phyloP scores from a whole-genome alignment of 2,113 vertebrate species.

The Synodontis membranacea region DNA sequence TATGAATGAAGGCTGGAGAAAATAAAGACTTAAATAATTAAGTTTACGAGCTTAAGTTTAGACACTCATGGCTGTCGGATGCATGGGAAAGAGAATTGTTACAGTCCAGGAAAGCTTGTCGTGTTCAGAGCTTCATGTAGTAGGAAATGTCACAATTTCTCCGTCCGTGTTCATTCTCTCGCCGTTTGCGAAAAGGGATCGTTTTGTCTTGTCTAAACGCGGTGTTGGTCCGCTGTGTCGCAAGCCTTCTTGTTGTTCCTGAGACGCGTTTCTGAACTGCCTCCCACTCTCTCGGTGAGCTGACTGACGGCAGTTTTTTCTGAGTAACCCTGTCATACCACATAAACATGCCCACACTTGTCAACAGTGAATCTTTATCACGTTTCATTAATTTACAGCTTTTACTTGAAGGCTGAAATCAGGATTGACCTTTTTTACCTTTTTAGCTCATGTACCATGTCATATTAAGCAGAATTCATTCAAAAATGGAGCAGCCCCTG shows the following conservation, averaged over 20 bases:
- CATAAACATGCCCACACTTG: slow-evolving; percentile 26
- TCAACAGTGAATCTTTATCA: neutral
- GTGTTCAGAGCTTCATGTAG: neutral
- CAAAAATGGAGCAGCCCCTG: too few species aligned
- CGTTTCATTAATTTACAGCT: neutral
- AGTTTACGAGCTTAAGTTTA: too few species aligned
- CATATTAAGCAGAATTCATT: neutral
- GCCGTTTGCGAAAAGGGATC: neutral
- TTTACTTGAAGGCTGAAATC: neutral
- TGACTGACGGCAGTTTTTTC: slow-evolving; percentile 23
- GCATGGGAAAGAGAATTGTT: neutral
- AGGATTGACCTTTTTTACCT: neutral
- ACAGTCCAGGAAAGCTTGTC: neutral
- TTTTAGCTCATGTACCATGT: neutral
- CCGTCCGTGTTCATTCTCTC: neutral
- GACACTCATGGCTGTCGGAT: too few species aligned
- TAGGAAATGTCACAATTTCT: neutral
- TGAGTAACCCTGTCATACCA: neutral
- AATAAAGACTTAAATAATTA: too few species aligned
- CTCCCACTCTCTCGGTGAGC: slow-evolving; percentile 12
- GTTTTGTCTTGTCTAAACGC: slow-evolving; percentile 9
- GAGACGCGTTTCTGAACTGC: neutral
- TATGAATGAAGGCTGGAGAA: neutral
- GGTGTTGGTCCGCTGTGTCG: neutral
- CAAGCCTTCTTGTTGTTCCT: slow-evolving; percentile 10